Conservation (phyloP, 2,888 invertebrate species). For the Apocheima hispidaria region DNA sequence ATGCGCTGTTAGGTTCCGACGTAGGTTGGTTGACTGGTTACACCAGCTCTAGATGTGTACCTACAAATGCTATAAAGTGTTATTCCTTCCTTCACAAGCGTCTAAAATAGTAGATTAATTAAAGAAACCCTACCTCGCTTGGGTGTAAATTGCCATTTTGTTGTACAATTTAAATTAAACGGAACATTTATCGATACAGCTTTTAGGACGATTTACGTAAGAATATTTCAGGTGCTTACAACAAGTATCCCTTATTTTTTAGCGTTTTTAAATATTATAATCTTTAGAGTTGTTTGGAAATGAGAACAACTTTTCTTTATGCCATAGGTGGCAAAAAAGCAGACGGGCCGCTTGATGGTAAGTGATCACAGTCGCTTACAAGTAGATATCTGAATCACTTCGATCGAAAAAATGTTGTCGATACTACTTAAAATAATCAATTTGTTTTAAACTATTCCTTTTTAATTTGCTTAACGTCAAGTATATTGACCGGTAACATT, state of each 20-base stretch:
- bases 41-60: slow-evolving; percentile 37
- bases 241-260: neutral
- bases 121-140: slow-evolving; percentile 54
- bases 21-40: slow-evolving; percentile 17
- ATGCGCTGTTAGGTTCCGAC: too few species aligned
- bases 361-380: too few species aligned
- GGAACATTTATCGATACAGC: slow-evolving; percentile 30
- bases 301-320: too few species aligned
- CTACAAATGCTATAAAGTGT: neutral
- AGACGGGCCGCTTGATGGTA: too few species aligned
- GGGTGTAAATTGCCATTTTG: slow-evolving; percentile 57
- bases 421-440: too few species aligned
- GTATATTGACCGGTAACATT: too few species aligned
- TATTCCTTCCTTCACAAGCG: slow-evolving; percentile 43
- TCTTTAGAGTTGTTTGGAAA: too few species aligned
- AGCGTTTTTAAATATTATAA: neutral
- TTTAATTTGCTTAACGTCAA: too few species aligned
- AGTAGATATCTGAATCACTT: too few species aligned
- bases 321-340: too few species aligned
- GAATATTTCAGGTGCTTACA: neutral
- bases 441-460: too few species aligned
- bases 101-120: slow-evolving; percentile 61
- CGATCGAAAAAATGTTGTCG: too few species aligned
- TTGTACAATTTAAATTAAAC: slow-evolving; percentile 39
- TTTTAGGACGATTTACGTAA: slow-evolving; percentile 36